Evolutionary conservation across 2,888 invertebrate species (phyloP).

Genomic region (Cordilura impudica): DNA sequence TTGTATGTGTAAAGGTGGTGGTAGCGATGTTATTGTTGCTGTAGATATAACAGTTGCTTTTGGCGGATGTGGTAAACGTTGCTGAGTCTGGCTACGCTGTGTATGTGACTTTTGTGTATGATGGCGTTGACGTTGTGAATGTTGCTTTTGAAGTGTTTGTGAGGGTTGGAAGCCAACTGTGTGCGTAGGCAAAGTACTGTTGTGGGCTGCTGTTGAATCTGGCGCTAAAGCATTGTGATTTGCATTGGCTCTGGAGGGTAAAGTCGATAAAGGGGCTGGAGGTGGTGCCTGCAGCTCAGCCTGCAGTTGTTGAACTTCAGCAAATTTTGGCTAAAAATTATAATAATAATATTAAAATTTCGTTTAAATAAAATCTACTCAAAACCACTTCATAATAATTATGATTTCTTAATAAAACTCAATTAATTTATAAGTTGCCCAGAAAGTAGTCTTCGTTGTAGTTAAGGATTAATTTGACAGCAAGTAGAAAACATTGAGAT

Average conservation of each 20-base stretch:
- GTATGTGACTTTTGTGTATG: conserved; percentile 62
- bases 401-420: conserved; percentile 16
- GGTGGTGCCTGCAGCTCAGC: conserved; percentile 68
- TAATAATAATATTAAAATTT: conserved; percentile 19
- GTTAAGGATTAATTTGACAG: not conserved
- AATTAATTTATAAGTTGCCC: conserved; percentile 5
- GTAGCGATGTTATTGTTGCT: conserved; percentile 61
- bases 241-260: conserved; percentile 68
- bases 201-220: conserved; percentile 32
- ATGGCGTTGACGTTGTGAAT: conserved; percentile 63
- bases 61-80: conserved; percentile 61
- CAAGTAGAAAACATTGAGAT: too few species aligned
- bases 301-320: conserved; percentile 68
- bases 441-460: not conserved
- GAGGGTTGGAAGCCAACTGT: conserved; percentile 55
- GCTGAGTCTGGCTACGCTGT: conserved; percentile 64
- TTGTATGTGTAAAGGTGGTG: conserved; percentile 50
- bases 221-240: conserved; percentile 62
- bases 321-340: conserved; percentile 69
- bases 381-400: conserved; percentile 33
- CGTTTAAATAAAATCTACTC: conserved; percentile 8
- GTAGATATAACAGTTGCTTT: conserved; percentile 45
- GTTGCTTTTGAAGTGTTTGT: conserved; percentile 57
- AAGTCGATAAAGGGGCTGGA: conserved; percentile 68
- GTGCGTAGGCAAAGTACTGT: conserved; percentile 49